Evolutionary conservation across 2,797 vertebrate genomes (phyloP).

Genomic region (Sebastes baramenuke): DNA sequence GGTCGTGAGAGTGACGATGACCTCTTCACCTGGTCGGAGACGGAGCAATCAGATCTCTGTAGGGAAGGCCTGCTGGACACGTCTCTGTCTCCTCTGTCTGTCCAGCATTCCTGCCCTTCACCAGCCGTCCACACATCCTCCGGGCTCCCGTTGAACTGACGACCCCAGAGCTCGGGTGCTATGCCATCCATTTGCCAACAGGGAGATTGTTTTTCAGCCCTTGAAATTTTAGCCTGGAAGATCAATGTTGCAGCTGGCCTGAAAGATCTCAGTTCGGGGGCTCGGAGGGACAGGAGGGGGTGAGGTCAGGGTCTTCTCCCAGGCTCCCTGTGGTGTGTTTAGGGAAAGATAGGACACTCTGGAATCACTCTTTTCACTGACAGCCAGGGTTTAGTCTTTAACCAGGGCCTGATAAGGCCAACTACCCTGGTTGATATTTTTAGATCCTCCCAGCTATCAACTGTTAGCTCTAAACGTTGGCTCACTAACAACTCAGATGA

Average conservation of each 20-base stretch:
- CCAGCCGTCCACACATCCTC: constrained; percentile 47
- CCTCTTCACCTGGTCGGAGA: constrained; percentile 60
- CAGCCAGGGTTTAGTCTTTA: constrained; percentile 44
- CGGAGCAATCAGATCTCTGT: constrained; percentile 41
- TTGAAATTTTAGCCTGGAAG: constrained; percentile 79
- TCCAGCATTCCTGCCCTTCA: constrained; percentile 55
- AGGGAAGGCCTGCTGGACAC: constrained; percentile 38
- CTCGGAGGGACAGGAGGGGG: constrained; percentile 31
- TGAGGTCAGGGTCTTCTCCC: constrained; percentile 73
- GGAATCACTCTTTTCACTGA: constrained; percentile 61
- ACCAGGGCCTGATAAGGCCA: constrained; percentile 22
- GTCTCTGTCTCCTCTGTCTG: constrained; percentile 54
- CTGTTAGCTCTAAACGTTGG: not conserved
- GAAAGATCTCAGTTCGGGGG: constrained; percentile 49
- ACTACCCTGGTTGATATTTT: constrained; percentile 28
- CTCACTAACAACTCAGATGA: not conserved
- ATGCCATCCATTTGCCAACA: constrained; percentile 81
- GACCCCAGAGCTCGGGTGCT: constrained; percentile 68
- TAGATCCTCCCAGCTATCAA: not conserved
- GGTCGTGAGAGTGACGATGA: constrained; percentile 57
- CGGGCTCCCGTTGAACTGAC: constrained; percentile 59
- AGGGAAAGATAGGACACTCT: constrained; percentile 64
- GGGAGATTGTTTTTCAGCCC: constrained; percentile 82
- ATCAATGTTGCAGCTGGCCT: constrained; percentile 83
- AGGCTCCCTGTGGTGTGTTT: constrained; percentile 74